A percentile compares a stretch with the other conserved stretches of the same genome.
phyloP scores from a whole-genome alignment of 2,888 invertebrate genomes.

The Lycocerus yunnanus region DNA sequence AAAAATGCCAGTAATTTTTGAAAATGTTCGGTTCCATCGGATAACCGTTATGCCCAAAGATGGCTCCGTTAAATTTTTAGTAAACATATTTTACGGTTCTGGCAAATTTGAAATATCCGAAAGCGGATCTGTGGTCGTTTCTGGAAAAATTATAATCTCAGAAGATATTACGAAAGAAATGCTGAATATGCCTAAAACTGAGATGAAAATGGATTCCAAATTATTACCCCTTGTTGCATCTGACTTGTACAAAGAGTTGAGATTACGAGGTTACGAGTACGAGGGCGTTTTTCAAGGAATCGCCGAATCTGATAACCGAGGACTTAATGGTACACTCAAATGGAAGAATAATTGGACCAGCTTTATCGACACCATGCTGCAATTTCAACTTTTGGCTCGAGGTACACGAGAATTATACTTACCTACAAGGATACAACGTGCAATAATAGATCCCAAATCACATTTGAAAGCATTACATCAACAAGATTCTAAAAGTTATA shows the following conservation, averaged over 20 bases:
- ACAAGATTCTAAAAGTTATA: conserved; percentile 45
- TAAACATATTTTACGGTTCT: conserved; percentile 81
- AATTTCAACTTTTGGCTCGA: conserved; percentile 83
- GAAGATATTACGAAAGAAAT: conserved; percentile 68
- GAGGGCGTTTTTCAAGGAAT: conserved; percentile 83
- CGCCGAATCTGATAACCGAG: conserved; percentile 70
- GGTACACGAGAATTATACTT: conserved; percentile 81
- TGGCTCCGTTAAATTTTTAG: conserved; percentile 75
- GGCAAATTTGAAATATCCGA: conserved; percentile 91
- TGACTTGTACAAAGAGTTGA: conserved; percentile 87
- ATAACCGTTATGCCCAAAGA: conserved; percentile 93
- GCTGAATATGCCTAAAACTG: conserved; percentile 58
- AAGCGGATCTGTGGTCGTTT: conserved; percentile 80
- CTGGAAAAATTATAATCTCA: conserved; percentile 73
- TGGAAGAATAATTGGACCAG: conserved; percentile 95
- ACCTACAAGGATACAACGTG: conserved; percentile 84
- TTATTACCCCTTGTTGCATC: conserved; percentile 62
- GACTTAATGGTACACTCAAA: conserved; percentile 70
- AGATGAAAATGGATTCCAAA: conserved; percentile 50
- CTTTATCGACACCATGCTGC: conserved; percentile 95
- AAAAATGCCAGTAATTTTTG: conserved; percentile 83
- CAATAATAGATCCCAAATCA: conserved; percentile 77
- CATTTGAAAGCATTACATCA: conserved; percentile 60
- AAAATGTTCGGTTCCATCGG: conserved; percentile 88
- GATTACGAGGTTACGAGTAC: conserved; percentile 87